Evolutionary conservation across 2,888 invertebrate genomes (phyloP).

Genomic region (Oscheius sp.): DNA sequence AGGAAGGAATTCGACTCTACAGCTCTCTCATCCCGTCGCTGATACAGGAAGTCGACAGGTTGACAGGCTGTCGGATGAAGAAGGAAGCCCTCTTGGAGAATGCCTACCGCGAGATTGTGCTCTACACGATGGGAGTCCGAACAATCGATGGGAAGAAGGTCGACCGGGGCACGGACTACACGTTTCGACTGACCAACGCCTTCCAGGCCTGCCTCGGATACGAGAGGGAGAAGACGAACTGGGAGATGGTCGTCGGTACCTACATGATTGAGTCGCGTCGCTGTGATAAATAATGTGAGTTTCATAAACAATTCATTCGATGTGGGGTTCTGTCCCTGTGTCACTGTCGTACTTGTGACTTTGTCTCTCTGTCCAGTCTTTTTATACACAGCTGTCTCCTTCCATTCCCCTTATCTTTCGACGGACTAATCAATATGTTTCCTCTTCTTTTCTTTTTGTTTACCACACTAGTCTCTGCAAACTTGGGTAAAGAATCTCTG

Average conservation of each 20-base stretch:
- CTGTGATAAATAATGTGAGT: not conserved
- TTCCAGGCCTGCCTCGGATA: conserved; percentile 46
- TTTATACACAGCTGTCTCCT: no score
- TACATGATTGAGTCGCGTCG: conserved; percentile 23
- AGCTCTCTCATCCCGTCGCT: conserved; percentile 45
- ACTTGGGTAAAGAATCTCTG: no score
- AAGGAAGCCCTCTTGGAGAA: conserved; percentile 35
- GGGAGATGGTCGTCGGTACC: conserved; percentile 28
- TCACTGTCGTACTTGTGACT: no score
- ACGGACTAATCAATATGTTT: no score
- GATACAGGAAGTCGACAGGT: conserved; percentile 25
- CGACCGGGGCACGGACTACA: not conserved
- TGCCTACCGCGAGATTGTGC: conserved; percentile 42
- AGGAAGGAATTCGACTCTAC: conserved; percentile 44
- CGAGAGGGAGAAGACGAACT: conserved; percentile 4
- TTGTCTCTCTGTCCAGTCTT: no score
- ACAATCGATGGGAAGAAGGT: conserved; percentile 15
- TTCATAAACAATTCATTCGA: not conserved
- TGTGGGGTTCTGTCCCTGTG: no score
- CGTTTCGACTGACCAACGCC: conserved; percentile 42
- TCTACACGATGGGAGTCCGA: conserved; percentile 45
- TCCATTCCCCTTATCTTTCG: no score
- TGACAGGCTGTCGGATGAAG: conserved; percentile 14
- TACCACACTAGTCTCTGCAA: no score
- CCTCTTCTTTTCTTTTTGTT: no score